Evolutionary conservation across 2,888 invertebrate genomes (phyloP), one percentile per base, ranked within the genome.

Genomic region (Xestobium rufovillosum): DNA sequence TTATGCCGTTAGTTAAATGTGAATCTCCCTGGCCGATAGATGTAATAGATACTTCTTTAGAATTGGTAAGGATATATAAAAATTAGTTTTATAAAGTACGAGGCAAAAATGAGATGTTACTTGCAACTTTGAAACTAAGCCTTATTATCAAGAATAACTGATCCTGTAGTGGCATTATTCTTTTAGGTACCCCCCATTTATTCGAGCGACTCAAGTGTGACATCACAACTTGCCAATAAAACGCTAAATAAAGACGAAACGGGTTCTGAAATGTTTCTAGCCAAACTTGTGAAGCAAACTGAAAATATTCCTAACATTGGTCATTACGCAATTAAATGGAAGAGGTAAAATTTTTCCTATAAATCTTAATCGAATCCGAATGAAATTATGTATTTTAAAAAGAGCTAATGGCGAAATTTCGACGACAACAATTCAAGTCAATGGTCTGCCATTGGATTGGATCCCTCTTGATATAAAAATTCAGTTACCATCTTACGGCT

Each of bases 401-500:
- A 62, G 61, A 39, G 45, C 54, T 41, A 52, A 57, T 34, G 60
- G 58, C 26, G 31, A 46, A 10, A 44, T 45, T 31, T 51, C 61
- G 8, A 50, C 51, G 3, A 63, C 57, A 15, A 50, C 56, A 38
- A 36, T 59, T 4, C 38, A 51, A n/a, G 45, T 66, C 25, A 46
- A 48, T 3, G 65, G 65, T 9, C 57, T 78, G 28, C 68, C 70
- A 34, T 72, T 80, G 31, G 76, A 78, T 45, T 73, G 75, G 49
- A 72, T 78, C 31, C 73, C 77, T 1, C 69, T 80, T 45, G 70
- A 75, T 33, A 56, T 81, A 42, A 69, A 75, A 60, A 69, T 76
- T 34, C 67, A 69, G 50, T 67, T 77, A 42, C 87, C 87, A n/a
- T 79, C 85, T 28, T 76, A 80, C 42, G 86, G 86, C 3, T 76